Base-by-base conservation (phyloP, 2,888 invertebrate genomes). In the Pachycephus smyrnensis region DNA sequence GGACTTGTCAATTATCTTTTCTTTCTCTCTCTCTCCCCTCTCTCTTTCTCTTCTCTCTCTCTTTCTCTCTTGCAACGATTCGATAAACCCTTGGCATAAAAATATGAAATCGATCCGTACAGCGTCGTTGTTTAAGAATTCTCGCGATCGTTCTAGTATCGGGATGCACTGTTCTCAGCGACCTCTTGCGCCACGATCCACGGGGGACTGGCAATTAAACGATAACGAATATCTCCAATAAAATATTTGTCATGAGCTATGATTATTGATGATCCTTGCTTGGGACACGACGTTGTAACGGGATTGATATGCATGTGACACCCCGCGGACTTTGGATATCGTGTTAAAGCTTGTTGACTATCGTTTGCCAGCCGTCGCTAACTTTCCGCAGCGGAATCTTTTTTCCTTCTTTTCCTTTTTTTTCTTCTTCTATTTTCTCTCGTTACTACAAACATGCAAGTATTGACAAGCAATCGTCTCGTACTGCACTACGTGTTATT, bases 171-270 rank as follows among this genome's bases (percentile, higher is more conserved):
- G 23, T 55, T 55, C 23, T 55, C 23, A 55, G 40, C 84, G 87
- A 87, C 86, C 88, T 86, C 86, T 89, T 87, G 88, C 89, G 85
- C 86, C 85, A 88, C 87, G 85, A 85, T 88, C 86, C 88, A 82
- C 87, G 89, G 88, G 90, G 88, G 89, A 86, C 86, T 76, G 77
- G 85, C 85, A 89, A 90, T 90, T 89, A 82, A 80, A 83, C 81
- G 86, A 86, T 88, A 88, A 82, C 75, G 75, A 82, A 82, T 82
- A 71, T 33, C 71, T 31, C 23, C 12, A 71, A 31, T 33, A 71
- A 12, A 71, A 71, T 71, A 33, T 71, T 71, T 69, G 32, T 32
- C 32, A 33, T 12, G 68, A 68, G 40, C 78, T 80, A 40, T 73
- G 71, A 78, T 82, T 84, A 84, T 85, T 84, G 82, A 85, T 81